phyloP scores from a whole-genome alignment of 2,888 invertebrate genomes.

The Eudemis profundana region DNA sequence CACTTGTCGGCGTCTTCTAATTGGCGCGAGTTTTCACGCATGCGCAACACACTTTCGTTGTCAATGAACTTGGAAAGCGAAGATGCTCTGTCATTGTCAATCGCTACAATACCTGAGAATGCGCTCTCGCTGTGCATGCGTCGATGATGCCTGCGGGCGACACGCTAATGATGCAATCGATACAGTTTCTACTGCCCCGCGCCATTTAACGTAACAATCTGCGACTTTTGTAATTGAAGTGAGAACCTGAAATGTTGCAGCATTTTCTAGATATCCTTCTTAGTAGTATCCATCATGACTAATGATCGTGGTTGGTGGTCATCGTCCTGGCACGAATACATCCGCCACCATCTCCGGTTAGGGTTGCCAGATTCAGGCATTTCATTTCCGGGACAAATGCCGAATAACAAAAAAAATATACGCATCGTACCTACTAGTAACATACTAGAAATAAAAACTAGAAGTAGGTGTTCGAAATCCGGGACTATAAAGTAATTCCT shows the following conservation, averaged over 20 bases:
- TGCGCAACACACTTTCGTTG: slow-evolving; percentile 81
- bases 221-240: slow-evolving; percentile 4
- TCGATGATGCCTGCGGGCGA: slow-evolving; percentile 60
- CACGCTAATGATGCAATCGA: slow-evolving; percentile 65
- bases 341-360: too few species aligned
- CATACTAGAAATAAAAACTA: too few species aligned
- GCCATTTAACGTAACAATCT: not conserved
- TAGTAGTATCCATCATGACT: too few species aligned
- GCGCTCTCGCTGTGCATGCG: slow-evolving; percentile 79
- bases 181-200: slow-evolving; percentile 32
- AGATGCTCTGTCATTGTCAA: slow-evolving; percentile 81
- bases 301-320: too few species aligned
- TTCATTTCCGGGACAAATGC: too few species aligned
- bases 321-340: too few species aligned
- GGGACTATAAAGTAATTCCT: too few species aligned
- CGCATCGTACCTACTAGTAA: too few species aligned
- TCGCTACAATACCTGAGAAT: slow-evolving; percentile 73
- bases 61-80: slow-evolving; percentile 85
- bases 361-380: too few species aligned
- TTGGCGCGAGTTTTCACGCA: slow-evolving; percentile 81
- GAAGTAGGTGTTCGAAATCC: too few species aligned
- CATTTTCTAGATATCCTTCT: too few species aligned
- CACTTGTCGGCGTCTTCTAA: slow-evolving; percentile 52
- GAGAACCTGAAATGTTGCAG: not conserved
- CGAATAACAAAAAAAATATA: too few species aligned